phyloP scores from a whole-genome alignment of 2,797 vertebrate species.

The Poeciliopsis paucimaculata region DNA sequence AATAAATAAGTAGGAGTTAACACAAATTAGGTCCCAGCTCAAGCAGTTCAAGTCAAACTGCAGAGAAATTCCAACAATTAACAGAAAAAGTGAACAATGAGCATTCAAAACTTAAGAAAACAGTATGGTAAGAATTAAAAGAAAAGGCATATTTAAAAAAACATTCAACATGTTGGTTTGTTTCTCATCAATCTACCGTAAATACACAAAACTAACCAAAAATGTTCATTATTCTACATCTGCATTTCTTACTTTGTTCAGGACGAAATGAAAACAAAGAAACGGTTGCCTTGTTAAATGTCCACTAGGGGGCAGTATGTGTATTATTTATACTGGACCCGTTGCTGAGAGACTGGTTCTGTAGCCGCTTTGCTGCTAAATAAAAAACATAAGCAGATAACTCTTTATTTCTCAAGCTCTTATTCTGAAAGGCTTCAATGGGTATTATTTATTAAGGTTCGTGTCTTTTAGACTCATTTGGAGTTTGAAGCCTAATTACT shows the following conservation, averaged over 20 bases:
- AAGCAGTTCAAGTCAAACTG: background rate
- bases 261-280: background rate
- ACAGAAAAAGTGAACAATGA: background rate
- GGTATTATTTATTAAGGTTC: background rate
- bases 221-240: background rate
- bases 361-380: background rate
- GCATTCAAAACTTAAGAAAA: background rate
- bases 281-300: background rate
- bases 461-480: background rate
- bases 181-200: background rate
- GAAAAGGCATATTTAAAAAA: background rate
- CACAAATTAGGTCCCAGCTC: background rate
- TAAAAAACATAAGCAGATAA: background rate
- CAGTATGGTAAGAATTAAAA: background rate
- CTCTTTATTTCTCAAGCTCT: background rate
- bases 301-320: slow-evolving; percentile 46
- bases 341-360: background rate
- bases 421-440: background rate
- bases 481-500: background rate
- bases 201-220: background rate
- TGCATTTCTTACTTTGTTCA: background rate
- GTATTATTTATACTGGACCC: background rate
- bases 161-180: background rate
- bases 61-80: background rate
- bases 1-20: background rate